Base-by-base conservation (phyloP, 1,140 invertebrate species). In the Neodiprion fabricii region DNA sequence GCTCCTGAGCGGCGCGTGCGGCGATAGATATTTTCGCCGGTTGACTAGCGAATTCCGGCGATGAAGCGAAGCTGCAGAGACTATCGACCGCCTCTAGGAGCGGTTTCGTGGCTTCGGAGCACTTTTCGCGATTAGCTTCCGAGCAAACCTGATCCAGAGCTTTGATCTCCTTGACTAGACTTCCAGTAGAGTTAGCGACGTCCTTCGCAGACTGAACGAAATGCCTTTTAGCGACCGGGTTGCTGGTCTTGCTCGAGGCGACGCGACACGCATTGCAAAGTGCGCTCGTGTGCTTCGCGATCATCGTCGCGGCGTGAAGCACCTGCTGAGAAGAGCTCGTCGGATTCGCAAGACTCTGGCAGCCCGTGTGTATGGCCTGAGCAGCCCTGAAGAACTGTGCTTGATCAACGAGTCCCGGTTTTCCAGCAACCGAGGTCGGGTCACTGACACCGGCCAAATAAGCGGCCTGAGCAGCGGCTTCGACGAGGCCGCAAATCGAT, bases 191-290 rank as follows among this genome's bases (percentile, higher is more conserved):
- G 87, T 98, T 98, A 23, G 98, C 98, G 1, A 99, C 97, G 84
- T 99, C 96, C 85, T 98, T 98, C 40, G 98, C 98, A 75, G 96
- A 96, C 84, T 99, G 97, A 17, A 99, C 97, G 87, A 99, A 99
- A 84, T 99, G 97, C 75, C 97, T 89, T 87, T 99, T 99, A 61
- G 97, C 96, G 23, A 96, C 95, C 0, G 97, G 95, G 88, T 99
- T 98, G 71, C 91, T 93, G 4, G 96, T 98, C 85, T 95, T 96
- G 70, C 95, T 95, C 12, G 97, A 98, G 0, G 98, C 98, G 3
- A 94, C 90, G 21, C 98, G 91, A 85, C 98, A 99, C 48, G 97
- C 95, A 82, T 97, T 98, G 85, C 98, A 99, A 14, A 99, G 89
- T 11, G 97, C 94, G 76, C 96, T 98, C 0, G 98, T 99, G 87